Base-by-base conservation (phyloP, 2,797 vertebrate genomes). In the Pampus argenteus region DNA sequence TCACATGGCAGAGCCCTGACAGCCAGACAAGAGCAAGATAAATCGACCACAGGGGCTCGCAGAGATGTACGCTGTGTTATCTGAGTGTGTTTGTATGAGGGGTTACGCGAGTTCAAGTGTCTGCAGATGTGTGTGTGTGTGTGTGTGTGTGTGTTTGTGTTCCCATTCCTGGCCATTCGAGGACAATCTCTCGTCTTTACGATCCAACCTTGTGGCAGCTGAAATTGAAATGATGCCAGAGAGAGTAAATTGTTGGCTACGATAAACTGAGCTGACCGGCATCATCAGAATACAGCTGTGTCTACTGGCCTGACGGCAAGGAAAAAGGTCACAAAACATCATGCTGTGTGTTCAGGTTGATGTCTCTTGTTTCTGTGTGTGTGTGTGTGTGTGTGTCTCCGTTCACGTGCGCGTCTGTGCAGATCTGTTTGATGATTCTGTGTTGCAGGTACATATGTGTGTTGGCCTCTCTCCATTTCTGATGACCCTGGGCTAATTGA, bases 401-500 rank as follows among this genome's bases (percentile, higher is more conserved):
- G 28, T 74, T 23, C 56, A 44, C 72, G 42, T 38, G 59, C 65
- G 51, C n/a, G 48, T 36, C 14, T 36, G 22, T 47, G 54, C 58
- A 44, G 56, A 71, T 75, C 44, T 57, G 52, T 64, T 45, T 48
- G 52, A 80, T 69, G 55, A 76, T 76, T 79, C 69, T 74, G 25
- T 66, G 45, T 65, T 31, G 64, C 40, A 70, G 61, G 54, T 72
- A 38, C 2, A 11, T 52, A 17, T 3, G 10, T 38, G 55, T 17
- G 49, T 42, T 38, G n/a, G 52, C 34, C 22, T 23, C 52, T 61
- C 20, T 71, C 48, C 22, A 50, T 78, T 50, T 65, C 47, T 14
- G 50, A 44, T 78, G 79, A 88, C 86, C 82, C 52, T 76, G 76
- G 47, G 76, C 77, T 84, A 75, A 87, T 62, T 81, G 78, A 81